These are phyloP conservation scores for Rhyzopertha dominica DNA, from an alignment of 1,140 invertebrate species.

Conservation along the genomic window DNA sequence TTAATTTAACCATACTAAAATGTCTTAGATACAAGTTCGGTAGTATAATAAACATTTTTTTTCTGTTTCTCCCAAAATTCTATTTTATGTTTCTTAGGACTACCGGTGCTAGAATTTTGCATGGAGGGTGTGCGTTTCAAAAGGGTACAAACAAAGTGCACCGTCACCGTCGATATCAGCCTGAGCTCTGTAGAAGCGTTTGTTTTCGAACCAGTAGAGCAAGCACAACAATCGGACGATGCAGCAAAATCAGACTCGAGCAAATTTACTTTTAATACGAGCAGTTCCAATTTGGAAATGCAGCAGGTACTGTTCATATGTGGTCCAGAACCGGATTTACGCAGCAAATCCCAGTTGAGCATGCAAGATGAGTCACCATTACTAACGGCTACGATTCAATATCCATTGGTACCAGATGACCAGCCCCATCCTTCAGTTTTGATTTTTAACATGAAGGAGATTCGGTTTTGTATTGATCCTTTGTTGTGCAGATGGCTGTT, in stretches of 20 bases:
- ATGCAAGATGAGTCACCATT: constrained; percentile 36
- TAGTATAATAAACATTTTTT: too few relatives aligned
- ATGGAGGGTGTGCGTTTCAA: constrained; percentile 50
- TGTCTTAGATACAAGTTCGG: too few relatives aligned
- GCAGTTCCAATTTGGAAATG: constrained; percentile 31
- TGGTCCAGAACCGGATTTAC: constrained; percentile 52
- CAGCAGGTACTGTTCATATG: constrained; percentile 55
- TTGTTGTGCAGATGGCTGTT: constrained; percentile 57
- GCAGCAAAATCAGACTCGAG: constrained; percentile 9
- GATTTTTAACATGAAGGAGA: constrained; percentile 54
- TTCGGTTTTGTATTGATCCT: constrained; percentile 57
- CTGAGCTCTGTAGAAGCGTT: constrained; percentile 51
- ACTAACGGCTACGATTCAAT: constrained; percentile 50
- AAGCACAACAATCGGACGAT: too few relatives aligned
- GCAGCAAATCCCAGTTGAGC: constrained; percentile 32
- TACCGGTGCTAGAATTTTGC: constrained; percentile 50
- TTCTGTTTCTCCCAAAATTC: constrained; percentile 11
- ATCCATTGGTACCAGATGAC: constrained; percentile 48
- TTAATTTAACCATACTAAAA: too few relatives aligned
- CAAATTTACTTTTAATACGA: not conserved
- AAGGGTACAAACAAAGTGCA: constrained; percentile 45
- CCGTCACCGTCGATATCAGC: constrained; percentile 43
- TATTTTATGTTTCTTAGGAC: constrained; percentile 40
- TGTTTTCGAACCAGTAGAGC: constrained; percentile 42
- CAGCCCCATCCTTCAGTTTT: constrained; percentile 53